phyloP scores from a whole-genome alignment of 1,140 invertebrate genomes.

The Chrysomallon squamiferum region DNA sequence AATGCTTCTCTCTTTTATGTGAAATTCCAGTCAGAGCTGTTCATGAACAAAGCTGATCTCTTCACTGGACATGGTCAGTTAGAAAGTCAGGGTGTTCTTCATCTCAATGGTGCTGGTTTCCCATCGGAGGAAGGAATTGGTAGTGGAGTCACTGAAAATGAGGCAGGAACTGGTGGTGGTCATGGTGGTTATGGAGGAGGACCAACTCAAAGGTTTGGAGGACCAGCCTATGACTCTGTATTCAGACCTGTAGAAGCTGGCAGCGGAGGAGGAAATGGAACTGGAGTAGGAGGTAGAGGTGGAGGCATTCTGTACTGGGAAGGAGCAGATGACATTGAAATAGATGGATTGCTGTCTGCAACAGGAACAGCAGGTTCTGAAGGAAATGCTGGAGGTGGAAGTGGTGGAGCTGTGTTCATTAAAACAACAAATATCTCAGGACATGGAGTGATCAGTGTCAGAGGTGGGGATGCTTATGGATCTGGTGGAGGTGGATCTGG shows the following conservation, averaged over 20 bases:
- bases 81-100: conserved; percentile 42
- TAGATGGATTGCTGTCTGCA: conserved; percentile 41
- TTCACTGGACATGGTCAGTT: conserved; percentile 37
- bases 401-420: conserved; percentile 45
- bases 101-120: conserved; percentile 37
- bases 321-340: conserved; percentile 35
- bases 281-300: conserved; percentile 37
- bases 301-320: conserved; percentile 46
- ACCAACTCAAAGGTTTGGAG: conserved; percentile 41
- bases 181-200: conserved; percentile 51
- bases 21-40: conserved; percentile 40
- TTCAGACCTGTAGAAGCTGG: conserved; percentile 35
- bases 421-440: conserved; percentile 46
- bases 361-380: conserved; percentile 33
- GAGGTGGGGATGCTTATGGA: conserved; percentile 40
- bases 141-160: conserved; percentile 26
- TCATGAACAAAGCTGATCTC: conserved; percentile 44
- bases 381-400: conserved; percentile 41
- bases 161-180: conserved; percentile 39
- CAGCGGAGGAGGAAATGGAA: conserved; percentile 47
- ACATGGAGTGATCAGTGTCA: conserved; percentile 45
- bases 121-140: conserved; percentile 35
- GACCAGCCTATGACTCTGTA: conserved; percentile 43
- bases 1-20: conserved; percentile 36
- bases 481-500: conserved; percentile 47